Conservation (phyloP, 2,113 vertebrate genomes). For the Phalacrocorax carbo region DNA sequence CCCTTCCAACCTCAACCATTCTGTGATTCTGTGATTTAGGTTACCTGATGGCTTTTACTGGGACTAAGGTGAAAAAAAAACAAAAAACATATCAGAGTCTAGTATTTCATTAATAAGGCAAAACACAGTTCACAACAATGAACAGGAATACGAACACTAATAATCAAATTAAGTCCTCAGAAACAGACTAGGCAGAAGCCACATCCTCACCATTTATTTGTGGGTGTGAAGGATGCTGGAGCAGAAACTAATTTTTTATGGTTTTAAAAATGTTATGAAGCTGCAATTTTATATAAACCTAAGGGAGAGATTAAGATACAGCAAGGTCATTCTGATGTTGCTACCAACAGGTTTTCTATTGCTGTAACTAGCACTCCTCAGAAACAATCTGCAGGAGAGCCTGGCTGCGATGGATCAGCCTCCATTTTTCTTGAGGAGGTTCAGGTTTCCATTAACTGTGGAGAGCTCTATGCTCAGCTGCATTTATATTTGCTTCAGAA, state of each 20-base stretch:
- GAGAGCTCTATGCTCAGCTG: not conserved
- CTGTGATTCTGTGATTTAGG: not conserved
- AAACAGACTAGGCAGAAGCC: not conserved
- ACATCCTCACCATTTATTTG: not conserved
- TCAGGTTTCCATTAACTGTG: not conserved
- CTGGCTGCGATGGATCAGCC: not conserved
- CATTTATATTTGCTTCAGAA: not conserved
- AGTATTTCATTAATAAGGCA: not conserved
- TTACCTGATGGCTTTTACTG: not conserved
- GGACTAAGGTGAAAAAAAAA: not conserved
- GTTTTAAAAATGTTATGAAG: not conserved
- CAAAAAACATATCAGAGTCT: not conserved
- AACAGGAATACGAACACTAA: not conserved
- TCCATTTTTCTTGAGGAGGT: not conserved
- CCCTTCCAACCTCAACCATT: not conserved
- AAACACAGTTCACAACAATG: not conserved
- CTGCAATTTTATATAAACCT: not conserved
- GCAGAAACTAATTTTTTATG: not conserved
- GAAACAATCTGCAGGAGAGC: not conserved
- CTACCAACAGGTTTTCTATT: not conserved
- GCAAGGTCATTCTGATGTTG: not conserved
- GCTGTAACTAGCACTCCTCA: not conserved
- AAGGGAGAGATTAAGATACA: not conserved
- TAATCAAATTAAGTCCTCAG: not conserved
- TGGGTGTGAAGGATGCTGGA: not conserved